A percentile compares a stretch with the other conserved stretches of the same genome.
Conservation (phyloP, 2,113 vertebrate genomes). For the Pygoscelis adeliae region DNA sequence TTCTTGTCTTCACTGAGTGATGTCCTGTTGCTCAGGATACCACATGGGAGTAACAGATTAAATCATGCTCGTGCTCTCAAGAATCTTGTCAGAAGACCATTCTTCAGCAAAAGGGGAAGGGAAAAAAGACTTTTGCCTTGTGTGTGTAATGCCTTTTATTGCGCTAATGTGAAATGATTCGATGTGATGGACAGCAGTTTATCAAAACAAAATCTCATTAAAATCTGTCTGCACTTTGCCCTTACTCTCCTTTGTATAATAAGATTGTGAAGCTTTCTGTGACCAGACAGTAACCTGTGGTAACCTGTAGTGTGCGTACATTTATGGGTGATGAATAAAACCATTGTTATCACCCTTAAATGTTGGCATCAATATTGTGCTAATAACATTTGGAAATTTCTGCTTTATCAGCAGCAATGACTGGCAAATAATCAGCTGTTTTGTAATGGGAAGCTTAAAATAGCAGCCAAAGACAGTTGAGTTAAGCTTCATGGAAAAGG, state of each 20-base stretch:
- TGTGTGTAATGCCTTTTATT: constrained; percentile 33
- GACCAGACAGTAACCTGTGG: constrained; percentile 58
- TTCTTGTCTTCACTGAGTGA: not conserved
- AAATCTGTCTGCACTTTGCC: constrained; percentile 66
- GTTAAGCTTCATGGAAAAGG: constrained; percentile 49
- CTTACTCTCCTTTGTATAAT: constrained; percentile 58
- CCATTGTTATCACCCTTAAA: constrained; percentile 66
- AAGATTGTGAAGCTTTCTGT: constrained; percentile 39
- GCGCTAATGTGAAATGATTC: constrained; percentile 67
- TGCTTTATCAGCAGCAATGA: constrained; percentile 73
- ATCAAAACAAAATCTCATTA: constrained; percentile 81
- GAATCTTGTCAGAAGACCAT: not conserved
- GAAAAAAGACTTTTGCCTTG: constrained; percentile 41
- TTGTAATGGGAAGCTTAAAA: constrained; percentile 57
- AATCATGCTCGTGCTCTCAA: not conserved
- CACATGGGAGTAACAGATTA: not conserved
- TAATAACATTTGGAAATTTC: constrained; percentile 67
- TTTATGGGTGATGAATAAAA: constrained; percentile 69
- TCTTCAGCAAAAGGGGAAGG: not conserved
- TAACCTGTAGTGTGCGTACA: constrained; percentile 56
- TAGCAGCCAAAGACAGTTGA: constrained; percentile 42
- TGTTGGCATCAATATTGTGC: constrained; percentile 58
- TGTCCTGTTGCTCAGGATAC: not conserved
- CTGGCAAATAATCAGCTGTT: constrained; percentile 62
- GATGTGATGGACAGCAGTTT: constrained; percentile 71